Evolutionary conservation across 2,797 vertebrate genomes (phyloP), one percentile per base, ranked within the genome.

Genomic region (Ctenosaura bakeri): DNA sequence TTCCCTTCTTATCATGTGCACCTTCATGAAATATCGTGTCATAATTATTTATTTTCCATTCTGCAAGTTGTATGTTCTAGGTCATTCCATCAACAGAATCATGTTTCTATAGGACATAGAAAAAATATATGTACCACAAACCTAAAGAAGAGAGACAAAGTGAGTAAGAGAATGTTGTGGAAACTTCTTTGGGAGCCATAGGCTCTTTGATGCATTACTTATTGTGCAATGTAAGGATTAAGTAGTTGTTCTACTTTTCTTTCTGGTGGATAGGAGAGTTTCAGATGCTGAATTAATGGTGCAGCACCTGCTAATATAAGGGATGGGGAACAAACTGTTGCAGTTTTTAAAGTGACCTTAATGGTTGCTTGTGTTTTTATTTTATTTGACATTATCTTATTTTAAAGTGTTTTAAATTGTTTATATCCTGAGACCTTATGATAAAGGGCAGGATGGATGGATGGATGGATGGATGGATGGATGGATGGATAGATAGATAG

Each of bases 401-500:
- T 12, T 52, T 52, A 52, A 52, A 52, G 52, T 52, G 10, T 52
- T 52, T 52, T 52, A 52, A 52, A 6, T 52, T 52, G 50, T 52
- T 52, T 52, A 52, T 52, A 52, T 52, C 52, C 52, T 52, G 52
- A 52, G 52, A 52, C 10, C 52, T 52, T 12, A 52, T 52, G 8
- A 52, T 8, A 12, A 52, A 52, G 52, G 52, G 9, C 52, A 52
- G 10, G 8, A 52, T 9, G 10, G 52, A 52, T 3, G 6, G 9
- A 10, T 52, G 6, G 6, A 52, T 52, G 6, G 9, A 52, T 52
- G 6, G 1, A 52, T 52, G 1, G 52, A 52, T 0, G 10, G 10
- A 12, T 0, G 10, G 10, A 52, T 0, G 10, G 10, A 52, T 0
- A 12, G 7, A 52, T 0, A 8, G 52, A n/a, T 3, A 52, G 9